A percentile compares a stretch with the other conserved stretches of the same genome.
Evolutionary conservation across 2,113 vertebrate genomes (phyloP).

Genomic region (Onychorhynchus coronatus): DNA sequence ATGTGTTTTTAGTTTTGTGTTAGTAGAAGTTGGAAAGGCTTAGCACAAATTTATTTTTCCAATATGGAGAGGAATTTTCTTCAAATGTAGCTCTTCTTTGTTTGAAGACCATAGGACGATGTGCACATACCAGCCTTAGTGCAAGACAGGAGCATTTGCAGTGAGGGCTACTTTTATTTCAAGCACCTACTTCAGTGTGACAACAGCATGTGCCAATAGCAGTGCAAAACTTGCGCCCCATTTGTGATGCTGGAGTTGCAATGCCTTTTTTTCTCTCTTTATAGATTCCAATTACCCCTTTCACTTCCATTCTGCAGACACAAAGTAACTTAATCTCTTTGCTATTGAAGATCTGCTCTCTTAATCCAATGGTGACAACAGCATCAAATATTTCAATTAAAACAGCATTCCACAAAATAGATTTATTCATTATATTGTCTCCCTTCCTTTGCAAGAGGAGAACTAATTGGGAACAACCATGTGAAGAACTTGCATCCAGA

Average conservation of each 20-base stretch:
- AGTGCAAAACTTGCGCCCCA: not conserved
- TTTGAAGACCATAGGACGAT: not conserved
- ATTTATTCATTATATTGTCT: not conserved
- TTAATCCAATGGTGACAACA: not conserved
- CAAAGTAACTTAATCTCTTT: not conserved
- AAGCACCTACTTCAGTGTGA: not conserved
- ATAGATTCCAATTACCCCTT: not conserved
- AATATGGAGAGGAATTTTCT: not conserved
- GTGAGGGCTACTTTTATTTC: not conserved
- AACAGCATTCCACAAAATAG: not conserved
- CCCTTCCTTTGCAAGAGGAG: not conserved
- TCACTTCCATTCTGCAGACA: not conserved
- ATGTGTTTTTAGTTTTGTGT: not conserved
- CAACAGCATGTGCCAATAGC: not conserved
- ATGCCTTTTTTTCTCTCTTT: not conserved
- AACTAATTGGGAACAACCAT: not conserved
- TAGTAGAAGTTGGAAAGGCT: not conserved
- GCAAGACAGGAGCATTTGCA: not conserved
- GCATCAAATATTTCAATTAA: not conserved
- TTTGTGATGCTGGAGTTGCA: not conserved
- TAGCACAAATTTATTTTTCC: not conserved
- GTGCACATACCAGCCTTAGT: not conserved
- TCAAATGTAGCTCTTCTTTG: not conserved
- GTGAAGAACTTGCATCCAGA: not conserved
- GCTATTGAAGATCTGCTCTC: not conserved